Base-by-base conservation (phyloP, 2,888 invertebrate species). In the Yponomeuta plumbellus region DNA sequence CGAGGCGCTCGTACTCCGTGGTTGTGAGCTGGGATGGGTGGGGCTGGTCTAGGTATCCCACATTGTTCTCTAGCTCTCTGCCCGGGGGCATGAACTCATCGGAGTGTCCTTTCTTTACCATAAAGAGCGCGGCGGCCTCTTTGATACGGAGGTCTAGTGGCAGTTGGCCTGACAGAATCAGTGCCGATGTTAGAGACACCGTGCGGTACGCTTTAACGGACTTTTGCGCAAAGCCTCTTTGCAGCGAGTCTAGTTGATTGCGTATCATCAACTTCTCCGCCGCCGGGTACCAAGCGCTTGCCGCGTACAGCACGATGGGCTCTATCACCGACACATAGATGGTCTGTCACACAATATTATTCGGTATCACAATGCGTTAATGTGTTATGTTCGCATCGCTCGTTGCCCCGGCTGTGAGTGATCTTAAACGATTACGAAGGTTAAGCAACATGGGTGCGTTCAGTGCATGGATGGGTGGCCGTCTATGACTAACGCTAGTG, bases 241-340 rank as follows among this genome's bases (percentile, higher is more conserved):
- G 66, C 23, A 61, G 22, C 13, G 23, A 34, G 52, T 61, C 23
- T 8, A 66, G 40, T 23, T 61, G 40, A 6, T 66, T 66, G 13
- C 52, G 23, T 11, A 61, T 52, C 1, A 3, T n/a, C n/a, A 66
- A 1, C 20, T 66, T 66, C 5, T 65, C 57, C 3, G 58, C 58
- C 17, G 65, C 65, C 26, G 65, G 65, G 21, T 56, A 26, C 61
- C 61, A 66, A 1, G n/a, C 17, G 61, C 52, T 61, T 6, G 61
- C 52, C 8, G 66, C 66, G 23, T 66, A 66, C 3, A 67, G 61
- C 1, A 69, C 67, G 20, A 67, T 69, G 3, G 68, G 68, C 39
- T 39, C 66, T 22, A 65, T 1, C 8, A 13, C 23, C 66, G 70
- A 13, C 39, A 52, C 23, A 23, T 66, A 66, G 1, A 66, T 40